These are phyloP conservation scores for Pantherophis guttatus DNA, from an alignment of 2,113 vertebrate species.

Conservation along the genomic window DNA sequence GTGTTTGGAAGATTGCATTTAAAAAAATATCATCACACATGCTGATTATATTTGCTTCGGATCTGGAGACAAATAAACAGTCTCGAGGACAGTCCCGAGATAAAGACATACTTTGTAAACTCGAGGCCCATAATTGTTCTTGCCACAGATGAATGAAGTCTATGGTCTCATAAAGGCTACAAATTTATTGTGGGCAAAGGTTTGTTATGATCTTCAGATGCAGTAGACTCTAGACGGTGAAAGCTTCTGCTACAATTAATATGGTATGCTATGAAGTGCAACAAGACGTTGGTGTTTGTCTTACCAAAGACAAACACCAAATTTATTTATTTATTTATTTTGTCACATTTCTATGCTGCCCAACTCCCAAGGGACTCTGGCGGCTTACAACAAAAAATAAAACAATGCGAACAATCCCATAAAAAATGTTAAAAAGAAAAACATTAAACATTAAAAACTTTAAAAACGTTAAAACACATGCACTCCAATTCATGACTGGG, in stretches of 20 bases:
- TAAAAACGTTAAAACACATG: too few relatives aligned
- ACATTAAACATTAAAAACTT: too few relatives aligned
- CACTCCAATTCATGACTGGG: too few relatives aligned
- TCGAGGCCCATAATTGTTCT: background rate
- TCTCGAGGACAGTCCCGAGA: background rate
- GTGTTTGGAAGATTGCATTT: background rate
- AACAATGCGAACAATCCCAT: too few relatives aligned
- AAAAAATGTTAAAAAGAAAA: too few relatives aligned
- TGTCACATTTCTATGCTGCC: too few relatives aligned
- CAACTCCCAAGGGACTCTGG: too few relatives aligned
- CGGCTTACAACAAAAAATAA: too few relatives aligned
- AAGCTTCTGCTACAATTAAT: background rate
- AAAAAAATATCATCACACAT: background rate
- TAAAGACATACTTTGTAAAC: background rate
- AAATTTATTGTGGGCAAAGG: background rate
- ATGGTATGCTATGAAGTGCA: background rate
- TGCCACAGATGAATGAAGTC: background rate
- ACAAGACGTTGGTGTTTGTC: background rate
- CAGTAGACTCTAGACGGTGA: background rate
- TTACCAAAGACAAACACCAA: background rate
- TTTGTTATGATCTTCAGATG: background rate
- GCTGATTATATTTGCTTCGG: background rate
- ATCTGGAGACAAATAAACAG: background rate
- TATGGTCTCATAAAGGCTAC: background rate
- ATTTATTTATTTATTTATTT: too few relatives aligned